Conservation (phyloP, 2,888 invertebrate genomes). For the Drosophila flavopinicola region DNA sequence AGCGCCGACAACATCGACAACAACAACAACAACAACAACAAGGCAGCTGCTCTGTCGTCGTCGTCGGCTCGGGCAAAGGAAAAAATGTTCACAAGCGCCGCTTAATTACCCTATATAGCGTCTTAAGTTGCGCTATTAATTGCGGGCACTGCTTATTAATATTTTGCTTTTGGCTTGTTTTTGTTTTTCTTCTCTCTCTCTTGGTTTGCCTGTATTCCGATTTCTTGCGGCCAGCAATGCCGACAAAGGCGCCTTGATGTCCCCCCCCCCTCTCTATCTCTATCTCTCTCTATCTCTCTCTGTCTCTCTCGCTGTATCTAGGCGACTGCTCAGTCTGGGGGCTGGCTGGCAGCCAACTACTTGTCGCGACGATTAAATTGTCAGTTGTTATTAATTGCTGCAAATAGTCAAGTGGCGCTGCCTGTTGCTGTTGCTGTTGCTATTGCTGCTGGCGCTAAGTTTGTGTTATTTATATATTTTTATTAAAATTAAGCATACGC, state of each 20-base stretch:
- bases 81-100: constrained; percentile 79
- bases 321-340: constrained; percentile 61
- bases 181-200: constrained; percentile 3
- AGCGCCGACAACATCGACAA: constrained; percentile 47
- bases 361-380: constrained; percentile 82
- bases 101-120: constrained; percentile 81
- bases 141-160: constrained; percentile 80
- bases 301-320: constrained; percentile 19
- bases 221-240: constrained; percentile 53
- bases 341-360: constrained; percentile 79
- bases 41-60: constrained; percentile 32
- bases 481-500: constrained; percentile 71
- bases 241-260: constrained; percentile 73
- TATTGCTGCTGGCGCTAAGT: constrained; percentile 66
- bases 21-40: constrained; percentile 15
- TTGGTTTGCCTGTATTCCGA: constrained; percentile 28
- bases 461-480: constrained; percentile 15
- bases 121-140: constrained; percentile 81
- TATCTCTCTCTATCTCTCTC: constrained; percentile 21
- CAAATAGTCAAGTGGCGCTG: constrained; percentile 67
- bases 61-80: constrained; percentile 69
- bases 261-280: constrained; percentile 6
- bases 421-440: constrained; percentile 17
- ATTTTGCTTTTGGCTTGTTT: constrained; percentile 65
- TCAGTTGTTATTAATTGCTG: constrained; percentile 83